Percentiles rank a stretch among this genome's conserved stretches.
These are phyloP conservation scores for Chelon labrosus DNA, from an alignment of 2,797 vertebrate genomes.

Conservation along the genomic window DNA sequence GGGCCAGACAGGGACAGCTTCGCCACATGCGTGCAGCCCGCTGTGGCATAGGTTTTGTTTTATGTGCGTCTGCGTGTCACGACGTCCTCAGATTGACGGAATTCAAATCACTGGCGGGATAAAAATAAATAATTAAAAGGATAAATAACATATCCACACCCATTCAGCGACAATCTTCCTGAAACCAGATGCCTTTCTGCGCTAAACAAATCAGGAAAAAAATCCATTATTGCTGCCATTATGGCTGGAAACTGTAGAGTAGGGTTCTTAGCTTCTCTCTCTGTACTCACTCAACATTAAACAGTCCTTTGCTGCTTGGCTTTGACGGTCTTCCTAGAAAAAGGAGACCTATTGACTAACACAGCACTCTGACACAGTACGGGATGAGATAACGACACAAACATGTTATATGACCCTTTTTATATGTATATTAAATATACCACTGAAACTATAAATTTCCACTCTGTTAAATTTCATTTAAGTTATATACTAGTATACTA, in stretches of 20 bases:
- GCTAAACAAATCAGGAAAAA: slow-evolving; percentile 71
- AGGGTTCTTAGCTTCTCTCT: slow-evolving; percentile 32
- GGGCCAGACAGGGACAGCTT: slow-evolving; percentile 64
- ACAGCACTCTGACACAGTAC: slow-evolving; percentile 11
- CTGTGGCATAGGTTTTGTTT: too few species aligned
- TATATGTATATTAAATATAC: too few species aligned
- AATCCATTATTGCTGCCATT: slow-evolving; percentile 62
- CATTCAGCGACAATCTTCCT: slow-evolving; percentile 62
- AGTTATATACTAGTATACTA: too few species aligned
- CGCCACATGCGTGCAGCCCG: slow-evolving; percentile 39
- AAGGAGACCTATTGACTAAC: slow-evolving; percentile 29
- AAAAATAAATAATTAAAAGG: slow-evolving; percentile 50
- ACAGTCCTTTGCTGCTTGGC: slow-evolving; percentile 29
- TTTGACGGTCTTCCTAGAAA: slow-evolving; percentile 31
- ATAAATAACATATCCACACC: slow-evolving; percentile 37
- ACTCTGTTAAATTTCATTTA: too few species aligned
- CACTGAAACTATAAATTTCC: too few species aligned
- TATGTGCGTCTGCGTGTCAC: not conserved
- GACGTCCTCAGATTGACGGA: slow-evolving; percentile 28
- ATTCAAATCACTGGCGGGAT: slow-evolving; percentile 55
- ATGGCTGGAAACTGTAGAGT: slow-evolving; percentile 60
- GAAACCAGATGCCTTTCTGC: slow-evolving; percentile 75
- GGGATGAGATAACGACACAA: slow-evolving; percentile 23
- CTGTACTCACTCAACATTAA: slow-evolving; percentile 54
- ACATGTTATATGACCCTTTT: too few species aligned